Evolutionary conservation across 2,888 invertebrate genomes (phyloP).

Genomic region (Cryptocheilus praepositus): DNA sequence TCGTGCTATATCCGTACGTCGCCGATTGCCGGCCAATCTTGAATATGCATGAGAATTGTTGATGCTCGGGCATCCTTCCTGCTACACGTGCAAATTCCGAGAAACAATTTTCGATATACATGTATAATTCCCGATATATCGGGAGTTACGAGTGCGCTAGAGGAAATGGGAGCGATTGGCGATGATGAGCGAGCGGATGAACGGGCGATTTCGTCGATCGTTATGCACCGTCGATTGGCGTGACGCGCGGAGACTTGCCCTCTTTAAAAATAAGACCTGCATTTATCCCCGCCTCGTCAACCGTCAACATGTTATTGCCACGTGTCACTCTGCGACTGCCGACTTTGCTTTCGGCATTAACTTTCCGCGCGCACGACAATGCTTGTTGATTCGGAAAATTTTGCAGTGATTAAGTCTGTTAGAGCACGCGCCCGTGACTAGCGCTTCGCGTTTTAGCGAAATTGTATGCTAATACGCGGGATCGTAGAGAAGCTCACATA

Average conservation of each 20-base stretch:
- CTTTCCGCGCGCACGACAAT: neutral
- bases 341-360: slow-evolving; percentile 16
- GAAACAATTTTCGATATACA: slow-evolving; percentile 6
- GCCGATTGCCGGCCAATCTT: slow-evolving; percentile 7
- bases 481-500: too few relatives aligned
- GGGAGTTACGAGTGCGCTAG: neutral
- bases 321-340: neutral
- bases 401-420: too few relatives aligned
- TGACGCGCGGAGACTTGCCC: slow-evolving; percentile 9
- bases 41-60: slow-evolving; percentile 25
- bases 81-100: slow-evolving; percentile 13
- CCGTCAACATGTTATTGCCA: too few relatives aligned
- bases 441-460: too few relatives aligned
- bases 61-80: neutral
- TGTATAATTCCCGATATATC: neutral
- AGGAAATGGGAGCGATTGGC: slow-evolving; percentile 5
- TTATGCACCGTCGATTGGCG: slow-evolving; percentile 27
- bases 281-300: slow-evolving; percentile 15
- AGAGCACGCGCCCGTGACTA: too few relatives aligned
- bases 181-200: slow-evolving; percentile 4
- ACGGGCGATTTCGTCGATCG: slow-evolving; percentile 1
- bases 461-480: too few relatives aligned
- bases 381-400: too few relatives aligned
- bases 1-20: neutral
- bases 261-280: slow-evolving; percentile 9